Evolutionary conservation across 2,113 vertebrate species (phyloP).

Genomic region (Tenebrosternarchus preto): DNA sequence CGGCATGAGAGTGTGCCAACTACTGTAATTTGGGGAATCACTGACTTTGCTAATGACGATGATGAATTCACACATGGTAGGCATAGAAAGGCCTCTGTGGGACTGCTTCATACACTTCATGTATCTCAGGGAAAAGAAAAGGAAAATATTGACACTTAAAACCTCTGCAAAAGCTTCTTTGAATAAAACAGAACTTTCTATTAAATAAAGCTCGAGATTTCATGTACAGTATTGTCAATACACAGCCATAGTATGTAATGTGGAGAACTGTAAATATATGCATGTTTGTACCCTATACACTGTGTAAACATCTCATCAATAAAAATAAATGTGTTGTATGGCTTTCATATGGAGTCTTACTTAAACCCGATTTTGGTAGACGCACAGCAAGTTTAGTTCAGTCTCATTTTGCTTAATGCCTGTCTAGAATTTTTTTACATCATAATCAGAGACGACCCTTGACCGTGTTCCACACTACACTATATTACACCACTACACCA

Average conservation of each 20-base stretch:
- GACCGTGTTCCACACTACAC: not conserved
- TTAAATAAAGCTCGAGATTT: not conserved
- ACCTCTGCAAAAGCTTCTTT: slow-evolving; percentile 2
- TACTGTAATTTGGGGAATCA: slow-evolving; percentile 46
- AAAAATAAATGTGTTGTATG: slow-evolving; percentile 1
- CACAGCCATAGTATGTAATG: not conserved
- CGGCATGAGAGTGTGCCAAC: slow-evolving; percentile 29
- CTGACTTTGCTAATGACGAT: slow-evolving; percentile 44
- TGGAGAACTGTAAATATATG: not conserved
- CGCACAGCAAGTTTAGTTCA: not conserved
- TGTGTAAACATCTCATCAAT: not conserved
- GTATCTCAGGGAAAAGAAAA: slow-evolving; percentile 34
- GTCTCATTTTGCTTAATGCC: slow-evolving; percentile 11
- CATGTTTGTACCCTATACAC: not conserved
- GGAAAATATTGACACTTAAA: slow-evolving; percentile 40
- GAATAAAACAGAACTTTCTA: slow-evolving; percentile 38
- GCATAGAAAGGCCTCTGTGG: slow-evolving; percentile 38
- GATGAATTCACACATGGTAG: slow-evolving; percentile 45
- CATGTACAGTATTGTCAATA: slow-evolving; percentile 1
- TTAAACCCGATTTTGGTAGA: slow-evolving; percentile 27
- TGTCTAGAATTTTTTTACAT: slow-evolving; percentile 6
- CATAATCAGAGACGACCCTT: no score
- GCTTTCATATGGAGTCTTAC: not conserved
- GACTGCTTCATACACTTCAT: slow-evolving; percentile 25
- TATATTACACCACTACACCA: no score